Percentiles rank a stretch among this genome's conserved stretches.
These are phyloP conservation scores for Deroplatys truncata DNA, from an alignment of 2,888 invertebrate species.

Conservation along the genomic window DNA sequence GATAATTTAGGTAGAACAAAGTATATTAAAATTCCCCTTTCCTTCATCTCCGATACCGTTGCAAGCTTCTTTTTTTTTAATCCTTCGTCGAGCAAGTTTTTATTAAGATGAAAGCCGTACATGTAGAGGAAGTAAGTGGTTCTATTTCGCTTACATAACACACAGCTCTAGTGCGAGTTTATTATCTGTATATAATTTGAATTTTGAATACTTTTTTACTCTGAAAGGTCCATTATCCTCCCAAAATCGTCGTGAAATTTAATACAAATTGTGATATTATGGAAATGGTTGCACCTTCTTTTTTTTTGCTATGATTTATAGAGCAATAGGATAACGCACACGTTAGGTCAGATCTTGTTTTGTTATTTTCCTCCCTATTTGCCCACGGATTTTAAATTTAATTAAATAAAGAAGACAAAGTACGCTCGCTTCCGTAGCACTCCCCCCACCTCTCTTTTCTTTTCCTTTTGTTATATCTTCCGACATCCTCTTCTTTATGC, in stretches of 20 bases:
- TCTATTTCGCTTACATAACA: neutral
- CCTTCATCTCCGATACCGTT: neutral
- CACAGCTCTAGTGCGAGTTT: slow-evolving; percentile 20
- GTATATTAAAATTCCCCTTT: too few relatives aligned
- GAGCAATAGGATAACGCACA: neutral
- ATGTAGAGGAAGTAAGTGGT: neutral
- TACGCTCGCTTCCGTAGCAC: neutral
- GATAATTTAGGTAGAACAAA: too few relatives aligned
- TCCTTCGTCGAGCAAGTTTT: neutral
- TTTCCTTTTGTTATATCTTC: neutral
- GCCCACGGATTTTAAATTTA: neutral
- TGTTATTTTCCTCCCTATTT: neutral
- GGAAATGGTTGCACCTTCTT: neutral
- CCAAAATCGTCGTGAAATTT: slow-evolving; percentile 16
- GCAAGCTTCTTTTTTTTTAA: neutral
- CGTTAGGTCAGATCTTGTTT: neutral
- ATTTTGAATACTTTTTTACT: slow-evolving; percentile 20
- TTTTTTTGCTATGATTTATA: neutral
- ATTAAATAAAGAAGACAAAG: neutral
- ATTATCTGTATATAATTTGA: slow-evolving; percentile 23
- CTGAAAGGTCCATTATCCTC: slow-evolving; percentile 5
- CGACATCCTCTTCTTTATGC: neutral
- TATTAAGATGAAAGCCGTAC: neutral
- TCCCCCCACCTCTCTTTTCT: neutral
- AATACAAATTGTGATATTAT: slow-evolving; percentile 14